Conservation (phyloP, 2,113 vertebrate genomes). For the Tylochromis polylepis region DNA sequence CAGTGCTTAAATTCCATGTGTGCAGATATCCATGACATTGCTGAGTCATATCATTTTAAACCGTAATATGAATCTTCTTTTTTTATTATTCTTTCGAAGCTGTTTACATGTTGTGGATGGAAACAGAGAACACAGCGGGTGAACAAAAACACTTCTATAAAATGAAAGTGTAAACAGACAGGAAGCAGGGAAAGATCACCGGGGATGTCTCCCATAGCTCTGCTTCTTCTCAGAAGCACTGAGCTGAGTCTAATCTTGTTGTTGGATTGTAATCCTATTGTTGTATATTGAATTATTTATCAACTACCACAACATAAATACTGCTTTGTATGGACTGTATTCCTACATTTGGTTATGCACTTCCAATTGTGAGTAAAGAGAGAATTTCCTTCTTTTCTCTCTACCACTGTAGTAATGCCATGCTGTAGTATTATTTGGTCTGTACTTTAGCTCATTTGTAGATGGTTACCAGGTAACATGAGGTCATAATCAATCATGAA, state of each 20-base stretch:
- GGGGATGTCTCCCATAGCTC: background rate
- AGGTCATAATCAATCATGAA: background rate
- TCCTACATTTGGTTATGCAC: background rate
- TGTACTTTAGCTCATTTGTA: background rate
- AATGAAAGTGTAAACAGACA: background rate
- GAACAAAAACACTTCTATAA: background rate
- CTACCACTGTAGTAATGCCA: background rate
- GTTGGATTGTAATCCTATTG: background rate
- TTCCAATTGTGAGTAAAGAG: background rate
- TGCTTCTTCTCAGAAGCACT: background rate
- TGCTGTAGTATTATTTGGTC: background rate
- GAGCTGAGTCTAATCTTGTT: background rate
- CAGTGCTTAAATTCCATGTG: constrained; percentile 13
- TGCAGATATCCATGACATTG: background rate
- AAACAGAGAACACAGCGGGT: background rate
- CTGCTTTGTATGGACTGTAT: background rate
- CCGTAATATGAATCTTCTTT: background rate
- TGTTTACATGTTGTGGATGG: background rate
- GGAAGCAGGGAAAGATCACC: background rate
- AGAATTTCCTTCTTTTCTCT: background rate
- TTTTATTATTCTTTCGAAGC: background rate
- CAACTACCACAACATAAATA: background rate
- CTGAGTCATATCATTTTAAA: background rate
- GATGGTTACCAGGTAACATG: background rate
- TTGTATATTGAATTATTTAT: background rate